These are phyloP conservation scores for Nomada flava DNA, from an alignment of 2,888 invertebrate species.

Conservation along the genomic window DNA sequence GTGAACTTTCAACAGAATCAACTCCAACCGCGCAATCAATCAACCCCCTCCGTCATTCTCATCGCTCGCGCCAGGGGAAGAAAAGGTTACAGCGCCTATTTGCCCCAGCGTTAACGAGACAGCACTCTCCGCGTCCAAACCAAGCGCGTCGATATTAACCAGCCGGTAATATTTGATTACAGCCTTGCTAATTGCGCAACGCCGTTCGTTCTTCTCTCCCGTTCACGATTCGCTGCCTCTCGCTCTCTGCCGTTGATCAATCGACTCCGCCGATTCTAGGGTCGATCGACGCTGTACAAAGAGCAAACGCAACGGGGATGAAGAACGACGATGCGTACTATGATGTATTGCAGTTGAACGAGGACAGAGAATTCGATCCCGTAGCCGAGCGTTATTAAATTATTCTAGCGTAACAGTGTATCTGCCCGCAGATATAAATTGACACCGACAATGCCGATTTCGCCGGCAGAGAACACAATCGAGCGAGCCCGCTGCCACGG, in stretches of 20 bases:
- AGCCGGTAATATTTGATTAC: conserved; percentile 74
- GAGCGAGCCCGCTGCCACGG: conserved; percentile 32
- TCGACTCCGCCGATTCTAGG: background rate
- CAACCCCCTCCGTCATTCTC: background rate
- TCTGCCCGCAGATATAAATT: conserved; percentile 76
- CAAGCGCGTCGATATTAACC: conserved; percentile 68
- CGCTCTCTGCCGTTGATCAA: background rate
- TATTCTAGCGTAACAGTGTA: conserved; percentile 74
- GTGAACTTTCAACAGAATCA: background rate
- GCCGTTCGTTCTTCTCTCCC: conserved; percentile 21
- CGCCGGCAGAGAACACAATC: conserved; percentile 39
- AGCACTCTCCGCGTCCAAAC: conserved; percentile 44
- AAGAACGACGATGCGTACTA: background rate
- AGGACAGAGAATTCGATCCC: background rate
- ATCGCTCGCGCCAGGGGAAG: conserved; percentile 8
- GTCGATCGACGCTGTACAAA: conserved; percentile 12
- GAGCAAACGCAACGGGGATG: conserved; percentile 7
- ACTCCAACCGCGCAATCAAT: conserved; percentile 24
- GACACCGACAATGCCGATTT: conserved; percentile 73
- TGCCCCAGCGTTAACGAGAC: conserved; percentile 70
- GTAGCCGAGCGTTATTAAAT: conserved; percentile 74
- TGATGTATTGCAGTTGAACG: background rate
- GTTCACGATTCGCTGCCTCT: conserved; percentile 2
- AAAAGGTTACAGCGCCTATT: conserved; percentile 58
- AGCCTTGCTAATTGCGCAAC: conserved; percentile 75